These are phyloP conservation scores for Proctacanthus coquilletti DNA, from an alignment of 1,140 invertebrate species.

Conservation along the genomic window DNA sequence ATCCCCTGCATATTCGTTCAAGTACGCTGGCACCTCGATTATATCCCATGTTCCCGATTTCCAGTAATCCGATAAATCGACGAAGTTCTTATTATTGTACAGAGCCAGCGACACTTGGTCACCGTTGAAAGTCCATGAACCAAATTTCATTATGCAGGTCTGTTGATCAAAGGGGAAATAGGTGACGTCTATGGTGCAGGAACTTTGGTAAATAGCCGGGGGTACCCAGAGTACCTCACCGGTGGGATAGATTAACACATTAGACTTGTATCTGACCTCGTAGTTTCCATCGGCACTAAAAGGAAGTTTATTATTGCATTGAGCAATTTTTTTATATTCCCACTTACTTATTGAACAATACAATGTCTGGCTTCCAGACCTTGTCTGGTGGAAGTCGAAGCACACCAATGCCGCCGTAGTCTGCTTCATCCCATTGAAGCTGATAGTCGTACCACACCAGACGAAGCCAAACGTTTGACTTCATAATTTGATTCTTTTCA, in stretches of 20 bases:
- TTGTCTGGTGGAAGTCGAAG: slow-evolving; percentile 92
- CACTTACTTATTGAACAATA: slow-evolving; percentile 97
- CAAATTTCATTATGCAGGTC: slow-evolving; percentile 98
- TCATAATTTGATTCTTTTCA: slow-evolving; percentile 99
- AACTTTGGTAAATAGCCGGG: slow-evolving; percentile 97
- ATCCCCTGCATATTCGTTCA: slow-evolving; percentile 71
- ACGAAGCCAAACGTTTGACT: slow-evolving; percentile 94
- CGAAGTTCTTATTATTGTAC: slow-evolving; percentile 88
- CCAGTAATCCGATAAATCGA: slow-evolving; percentile 94
- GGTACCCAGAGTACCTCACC: slow-evolving; percentile 94
- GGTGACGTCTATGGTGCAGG: slow-evolving; percentile 97
- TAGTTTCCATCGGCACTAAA: slow-evolving; percentile 88
- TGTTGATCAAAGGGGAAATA: slow-evolving; percentile 99
- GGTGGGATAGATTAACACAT: slow-evolving; percentile 86
- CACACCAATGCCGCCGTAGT: slow-evolving; percentile 93
- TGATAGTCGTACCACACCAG: slow-evolving; percentile 98
- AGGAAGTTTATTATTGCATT: slow-evolving; percentile 1
- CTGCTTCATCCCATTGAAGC: slow-evolving; percentile 91
- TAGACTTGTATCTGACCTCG: slow-evolving; percentile 92
- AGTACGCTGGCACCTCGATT: slow-evolving; percentile 88
- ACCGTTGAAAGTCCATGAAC: slow-evolving; percentile 97
- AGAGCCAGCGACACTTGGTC: slow-evolving; percentile 89
- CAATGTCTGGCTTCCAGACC: slow-evolving; percentile 99
- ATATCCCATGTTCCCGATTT: slow-evolving; percentile 99
- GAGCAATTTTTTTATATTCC: not conserved